phyloP scores from a whole-genome alignment of 2,888 invertebrate genomes.

The Theodoxus fluviatilis region DNA sequence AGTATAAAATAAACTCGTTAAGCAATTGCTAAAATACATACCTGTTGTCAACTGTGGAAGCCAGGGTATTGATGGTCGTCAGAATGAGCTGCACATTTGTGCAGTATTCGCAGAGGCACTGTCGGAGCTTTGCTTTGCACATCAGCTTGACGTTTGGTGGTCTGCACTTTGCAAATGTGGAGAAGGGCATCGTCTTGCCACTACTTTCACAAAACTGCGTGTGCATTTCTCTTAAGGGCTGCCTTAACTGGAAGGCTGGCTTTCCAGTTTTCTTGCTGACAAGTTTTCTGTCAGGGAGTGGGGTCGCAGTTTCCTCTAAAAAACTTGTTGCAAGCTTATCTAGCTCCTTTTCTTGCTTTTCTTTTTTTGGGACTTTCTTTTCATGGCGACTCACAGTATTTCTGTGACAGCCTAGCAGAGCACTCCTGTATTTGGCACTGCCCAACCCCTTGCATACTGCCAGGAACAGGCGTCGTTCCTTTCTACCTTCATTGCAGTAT shows the following conservation, averaged over 20 bases:
- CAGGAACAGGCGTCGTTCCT: not conserved
- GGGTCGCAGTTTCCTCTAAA: too few species aligned
- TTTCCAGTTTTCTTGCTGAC: not conserved
- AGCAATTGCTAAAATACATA: too few species aligned
- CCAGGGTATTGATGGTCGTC: not conserved
- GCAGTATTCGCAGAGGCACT: conserved; percentile 1
- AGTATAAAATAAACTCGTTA: too few species aligned
- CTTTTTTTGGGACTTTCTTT: not conserved
- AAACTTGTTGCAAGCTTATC: not conserved
- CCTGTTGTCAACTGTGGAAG: not conserved
- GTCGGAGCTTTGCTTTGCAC: not conserved
- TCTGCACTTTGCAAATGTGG: too few species aligned
- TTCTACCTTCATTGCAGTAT: not conserved
- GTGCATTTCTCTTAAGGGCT: not conserved
- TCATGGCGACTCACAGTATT: conserved; percentile 1
- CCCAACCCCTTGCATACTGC: not conserved
- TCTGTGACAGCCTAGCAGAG: not conserved
- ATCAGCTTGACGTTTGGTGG: not conserved
- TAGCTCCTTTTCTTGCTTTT: not conserved
- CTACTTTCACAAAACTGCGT: too few species aligned
- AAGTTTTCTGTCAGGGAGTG: too few species aligned
- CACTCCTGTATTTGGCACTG: not conserved
- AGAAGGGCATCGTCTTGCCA: too few species aligned
- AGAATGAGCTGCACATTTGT: not conserved
- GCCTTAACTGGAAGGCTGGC: not conserved